Evolutionary conservation across 1,140 invertebrate species (phyloP).

Genomic region (Lutraria rhynchaena): DNA sequence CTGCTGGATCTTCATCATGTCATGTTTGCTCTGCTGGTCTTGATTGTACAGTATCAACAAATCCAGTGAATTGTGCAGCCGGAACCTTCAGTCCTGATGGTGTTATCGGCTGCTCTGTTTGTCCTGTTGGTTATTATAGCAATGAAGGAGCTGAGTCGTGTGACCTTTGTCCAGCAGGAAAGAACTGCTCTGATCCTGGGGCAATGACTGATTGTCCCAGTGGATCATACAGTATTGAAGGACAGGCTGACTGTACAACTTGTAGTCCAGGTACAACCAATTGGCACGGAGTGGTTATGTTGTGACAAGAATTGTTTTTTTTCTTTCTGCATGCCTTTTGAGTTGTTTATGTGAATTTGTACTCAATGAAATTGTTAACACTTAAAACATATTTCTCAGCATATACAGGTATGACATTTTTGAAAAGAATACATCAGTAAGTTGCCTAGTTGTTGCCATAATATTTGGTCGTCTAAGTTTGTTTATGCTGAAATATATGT

Average conservation of each 20-base stretch:
- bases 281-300: too few relatives aligned
- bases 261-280: slow-evolving; percentile 67
- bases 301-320: too few relatives aligned
- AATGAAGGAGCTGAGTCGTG: slow-evolving; percentile 48
- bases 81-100: slow-evolving; percentile 59
- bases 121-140: slow-evolving; percentile 31
- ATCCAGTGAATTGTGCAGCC: slow-evolving; percentile 54
- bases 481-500: too few relatives aligned
- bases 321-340: too few relatives aligned
- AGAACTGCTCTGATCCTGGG: slow-evolving; percentile 55
- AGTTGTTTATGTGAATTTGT: too few relatives aligned
- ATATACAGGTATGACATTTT: too few relatives aligned
- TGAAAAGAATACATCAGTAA: too few relatives aligned
- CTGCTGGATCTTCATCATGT: slow-evolving; percentile 38
- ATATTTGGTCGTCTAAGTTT: too few relatives aligned
- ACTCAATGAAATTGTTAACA: too few relatives aligned
- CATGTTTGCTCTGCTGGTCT: slow-evolving; percentile 61
- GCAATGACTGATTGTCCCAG: slow-evolving; percentile 64
- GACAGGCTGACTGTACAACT: slow-evolving; percentile 60
- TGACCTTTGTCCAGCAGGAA: slow-evolving; percentile 67
- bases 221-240: slow-evolving; percentile 68
- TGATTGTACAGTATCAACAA: slow-evolving; percentile 61
- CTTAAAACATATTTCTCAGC: too few relatives aligned
- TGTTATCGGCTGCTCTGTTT: slow-evolving; percentile 27
- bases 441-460: too few relatives aligned